Conservation (phyloP, 2,113 vertebrate genomes). For the Thunnus maccoyii region DNA sequence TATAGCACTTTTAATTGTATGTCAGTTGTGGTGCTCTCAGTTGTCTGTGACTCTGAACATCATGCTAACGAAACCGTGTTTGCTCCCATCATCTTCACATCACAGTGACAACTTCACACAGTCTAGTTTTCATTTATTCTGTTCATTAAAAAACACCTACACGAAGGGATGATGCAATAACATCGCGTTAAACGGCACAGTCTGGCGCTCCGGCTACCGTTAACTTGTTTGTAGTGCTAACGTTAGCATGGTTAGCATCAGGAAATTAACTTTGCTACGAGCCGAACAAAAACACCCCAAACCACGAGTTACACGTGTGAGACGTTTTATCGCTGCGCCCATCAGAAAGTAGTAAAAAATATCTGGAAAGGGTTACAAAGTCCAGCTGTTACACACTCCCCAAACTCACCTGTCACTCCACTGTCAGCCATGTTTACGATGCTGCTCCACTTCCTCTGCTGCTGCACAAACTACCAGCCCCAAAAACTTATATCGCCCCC, state of each 20-base stretch:
- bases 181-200: constrained; percentile 5
- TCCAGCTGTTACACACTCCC: constrained; percentile 54
- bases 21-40: not conserved
- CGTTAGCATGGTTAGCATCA: constrained; percentile 58
- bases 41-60: not conserved
- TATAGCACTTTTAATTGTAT: not conserved
- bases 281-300: not conserved
- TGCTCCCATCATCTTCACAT: not conserved
- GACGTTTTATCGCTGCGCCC: fast-evolving
- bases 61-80: not conserved
- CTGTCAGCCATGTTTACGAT: constrained; percentile 85
- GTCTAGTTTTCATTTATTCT: fast-evolving
- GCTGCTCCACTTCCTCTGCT: constrained; percentile 40
- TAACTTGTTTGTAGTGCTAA: constrained; percentile 52
- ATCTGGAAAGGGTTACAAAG: not conserved
- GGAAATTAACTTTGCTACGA: not conserved
- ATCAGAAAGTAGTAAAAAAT: not conserved
- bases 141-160: not conserved
- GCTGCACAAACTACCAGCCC: not conserved
- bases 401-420: constrained; percentile 71
- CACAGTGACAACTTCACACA: not conserved
- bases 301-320: fast-evolving
- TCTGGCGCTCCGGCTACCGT: not conserved
- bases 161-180: constrained; percentile 73
- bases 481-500: constrained; percentile 31